Conservation (phyloP, 2,113 vertebrate genomes). For the Microcebus ravelobensis region DNA sequence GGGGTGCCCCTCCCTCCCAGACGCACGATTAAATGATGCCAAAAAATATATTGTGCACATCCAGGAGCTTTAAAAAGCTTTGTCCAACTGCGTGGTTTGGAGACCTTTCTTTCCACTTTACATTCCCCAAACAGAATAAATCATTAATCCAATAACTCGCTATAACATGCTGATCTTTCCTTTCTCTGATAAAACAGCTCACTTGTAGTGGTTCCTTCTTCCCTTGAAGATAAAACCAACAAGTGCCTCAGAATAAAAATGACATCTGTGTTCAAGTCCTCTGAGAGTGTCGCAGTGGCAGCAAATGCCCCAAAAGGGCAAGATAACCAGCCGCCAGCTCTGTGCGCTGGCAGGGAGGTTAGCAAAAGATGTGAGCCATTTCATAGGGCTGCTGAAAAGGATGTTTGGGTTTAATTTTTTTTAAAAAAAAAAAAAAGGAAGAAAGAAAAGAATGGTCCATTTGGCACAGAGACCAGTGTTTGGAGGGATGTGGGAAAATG, state of each 20-base stretch:
- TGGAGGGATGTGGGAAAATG: conserved; percentile 65
- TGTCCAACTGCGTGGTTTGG: background rate
- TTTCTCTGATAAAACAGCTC: conserved; percentile 26
- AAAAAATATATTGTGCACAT: background rate
- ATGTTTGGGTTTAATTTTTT: background rate
- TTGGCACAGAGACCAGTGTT: background rate
- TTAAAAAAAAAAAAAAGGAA: no score
- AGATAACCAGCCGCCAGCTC: background rate
- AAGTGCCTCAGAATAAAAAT: conserved; percentile 42
- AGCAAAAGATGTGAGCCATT: background rate
- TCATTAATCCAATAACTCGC: background rate
- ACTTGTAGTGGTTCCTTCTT: background rate
- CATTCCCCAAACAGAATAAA: background rate
- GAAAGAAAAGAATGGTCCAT: background rate
- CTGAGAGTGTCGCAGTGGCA: background rate
- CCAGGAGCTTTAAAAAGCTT: background rate
- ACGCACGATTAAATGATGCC: background rate
- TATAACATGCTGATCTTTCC: background rate
- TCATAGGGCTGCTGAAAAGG: background rate
- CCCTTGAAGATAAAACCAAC: conserved; percentile 44
- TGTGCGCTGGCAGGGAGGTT: background rate
- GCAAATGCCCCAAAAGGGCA: background rate
- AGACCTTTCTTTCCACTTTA: background rate
- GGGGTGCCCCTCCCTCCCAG: no score
- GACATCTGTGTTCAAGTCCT: background rate